Base-by-base conservation (phyloP, 1,140 invertebrate genomes). In the Meteorus sp. region DNA sequence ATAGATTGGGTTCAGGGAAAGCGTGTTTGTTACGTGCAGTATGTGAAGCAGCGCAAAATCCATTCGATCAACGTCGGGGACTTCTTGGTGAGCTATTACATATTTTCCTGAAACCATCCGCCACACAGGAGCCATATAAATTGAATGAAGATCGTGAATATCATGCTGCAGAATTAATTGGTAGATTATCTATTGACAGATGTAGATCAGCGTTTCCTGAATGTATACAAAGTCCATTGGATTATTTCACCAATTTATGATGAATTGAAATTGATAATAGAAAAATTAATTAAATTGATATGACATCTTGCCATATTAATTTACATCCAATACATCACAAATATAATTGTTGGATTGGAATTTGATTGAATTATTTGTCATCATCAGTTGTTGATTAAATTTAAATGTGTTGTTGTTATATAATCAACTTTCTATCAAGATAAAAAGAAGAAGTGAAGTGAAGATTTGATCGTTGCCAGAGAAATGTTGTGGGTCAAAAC, bases 1-100 rank as follows among this genome's bases (percentile, higher is more conserved):
- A 81, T 64, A 72, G 76, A 73, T 79, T 69, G 8, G 67, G 65
- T 50, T 68, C 54, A 5, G 88, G 87, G 1, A 81, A 84, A 59
- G 81, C 82, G 54, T 90, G 88, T 74, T 77, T 90, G 27, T 76
- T 89, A n/a, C 82, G 86, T 65, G 85, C 86, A 50, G 85, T 90
- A 62, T 90, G 89, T 66, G 88, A 90, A 76, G 83, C 85, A 2
- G 84, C 87, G 0, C 84, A 86, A 64, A 82, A 82, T 35, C 86
- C 87, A 27, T 85, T 89, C 58, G 81, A 84, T 62, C 80, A 83
- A 73, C 79, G 83, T 63, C 83, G 84, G 63, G 87, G 86, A 23
- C 78, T 89, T 56, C 75, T 89, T 62, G 85, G 85, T 20, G 86
- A 89, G 81, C 79, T 90, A 63, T 74, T 88, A 27, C 85, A 88